Base-by-base conservation (phyloP, 1,140 invertebrate genomes). In the Pollicipes pollicipes region DNA sequence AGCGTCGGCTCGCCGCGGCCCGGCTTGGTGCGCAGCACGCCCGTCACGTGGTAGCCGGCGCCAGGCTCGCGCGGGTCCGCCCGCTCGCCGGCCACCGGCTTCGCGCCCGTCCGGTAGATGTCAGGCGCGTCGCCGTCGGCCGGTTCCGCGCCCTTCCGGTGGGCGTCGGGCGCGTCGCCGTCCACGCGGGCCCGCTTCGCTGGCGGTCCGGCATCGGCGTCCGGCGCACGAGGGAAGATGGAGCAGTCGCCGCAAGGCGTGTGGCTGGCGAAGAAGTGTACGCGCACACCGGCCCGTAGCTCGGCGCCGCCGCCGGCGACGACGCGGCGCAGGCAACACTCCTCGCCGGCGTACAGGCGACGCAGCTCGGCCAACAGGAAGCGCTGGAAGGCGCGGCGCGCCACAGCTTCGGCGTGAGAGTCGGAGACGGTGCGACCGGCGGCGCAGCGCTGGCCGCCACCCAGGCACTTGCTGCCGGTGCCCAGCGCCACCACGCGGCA, bases 201-300 rank as follows among this genome's bases (percentile, higher is more conserved):
- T 30, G 64, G 69, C 69, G 26, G 71, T 67, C 35, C 32, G 35
- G 24, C 29, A 37, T 68, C 45, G 70, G 35, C 66, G 74, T 27
- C 75, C 69, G 70, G 72, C 76, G 37, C 69, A 72, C 86, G 88
- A 17, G 84, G 82, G 79, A 93, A 87, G 76, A 96, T 95, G n/a
- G 90, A 88, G 29, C 92, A 93, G 86, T 97, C 95, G 0, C 95
- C 95, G 82, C 94, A 97, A 67, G 93, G 94, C 63, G 88, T 85
- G 77, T 93, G 89, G 74, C 88, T 93, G 30, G 88, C 87, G 76
- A 89, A 93, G 76, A 97, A 89, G 79, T 94, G 88, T 81, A 94
- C 95, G 26, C 83, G 81, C 67, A 91, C 77, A 21, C 81, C 79
- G n/a, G 81, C 69, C 73, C 84, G 86, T 0, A 90, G 10, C 0